phyloP scores from a whole-genome alignment of 2,888 invertebrate genomes.

The Pammene fasciana region DNA sequence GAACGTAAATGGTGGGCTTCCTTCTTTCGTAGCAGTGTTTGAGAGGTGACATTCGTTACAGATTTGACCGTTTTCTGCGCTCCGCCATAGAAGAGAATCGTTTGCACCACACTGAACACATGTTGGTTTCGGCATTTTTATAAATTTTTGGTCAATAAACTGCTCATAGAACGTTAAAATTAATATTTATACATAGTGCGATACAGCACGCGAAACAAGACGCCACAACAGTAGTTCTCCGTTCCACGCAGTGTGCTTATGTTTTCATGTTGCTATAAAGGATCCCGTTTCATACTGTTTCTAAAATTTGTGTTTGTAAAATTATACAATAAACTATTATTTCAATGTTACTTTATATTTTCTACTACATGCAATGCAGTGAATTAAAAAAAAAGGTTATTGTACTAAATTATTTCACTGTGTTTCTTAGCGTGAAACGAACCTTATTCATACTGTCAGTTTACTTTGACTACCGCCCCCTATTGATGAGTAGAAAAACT shows the following conservation, averaged over 20 bases:
- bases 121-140: constrained; percentile 83
- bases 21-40: constrained; percentile 63
- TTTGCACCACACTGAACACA: constrained; percentile 88
- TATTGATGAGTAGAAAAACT: constrained; percentile 31
- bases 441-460: constrained; percentile 18
- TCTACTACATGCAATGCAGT: not conserved
- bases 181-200: constrained; percentile 43
- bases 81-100: constrained; percentile 90
- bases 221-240: constrained; percentile 39
- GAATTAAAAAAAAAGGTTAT: not conserved
- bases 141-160: constrained; percentile 48
- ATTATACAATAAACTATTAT: not conserved
- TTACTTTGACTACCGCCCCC: not conserved
- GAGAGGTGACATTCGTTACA: constrained; percentile 89
- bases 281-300: not conserved
- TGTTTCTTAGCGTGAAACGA: constrained; percentile 22
- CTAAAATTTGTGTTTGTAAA: not conserved
- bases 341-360: not conserved
- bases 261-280: constrained; percentile 5
- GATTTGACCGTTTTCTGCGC: constrained; percentile 88
- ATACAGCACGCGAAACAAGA: constrained; percentile 37
- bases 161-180: constrained; percentile 15
- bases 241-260: constrained; percentile 24
- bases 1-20: constrained; percentile 58
- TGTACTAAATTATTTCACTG: not conserved